These are phyloP conservation scores for Crotalus tigris DNA, from an alignment of 2,113 vertebrate genomes.

Conservation along the genomic window DNA sequence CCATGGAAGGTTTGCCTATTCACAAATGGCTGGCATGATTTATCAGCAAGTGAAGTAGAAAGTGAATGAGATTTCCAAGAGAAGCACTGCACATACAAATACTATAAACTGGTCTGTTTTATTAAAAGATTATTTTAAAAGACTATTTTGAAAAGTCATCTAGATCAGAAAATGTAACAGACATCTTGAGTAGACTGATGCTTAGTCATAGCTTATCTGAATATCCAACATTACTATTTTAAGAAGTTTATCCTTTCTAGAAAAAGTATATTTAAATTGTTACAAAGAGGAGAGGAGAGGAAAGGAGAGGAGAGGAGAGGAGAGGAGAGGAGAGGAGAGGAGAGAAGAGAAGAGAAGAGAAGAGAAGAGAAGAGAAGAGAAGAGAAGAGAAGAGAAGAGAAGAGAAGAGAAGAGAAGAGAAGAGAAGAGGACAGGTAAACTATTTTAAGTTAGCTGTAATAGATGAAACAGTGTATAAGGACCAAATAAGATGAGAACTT, in stretches of 20 bases:
- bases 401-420: not conserved
- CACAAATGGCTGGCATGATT: not conserved
- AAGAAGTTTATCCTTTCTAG: not conserved
- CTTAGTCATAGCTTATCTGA: not conserved
- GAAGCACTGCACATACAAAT: not conserved
- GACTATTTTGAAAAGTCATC: not conserved
- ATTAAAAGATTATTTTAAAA: not conserved
- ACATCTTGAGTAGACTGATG: not conserved
- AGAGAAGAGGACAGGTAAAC: not conserved
- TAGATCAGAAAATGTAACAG: not conserved
- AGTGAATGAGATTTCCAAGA: not conserved
- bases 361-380: not conserved
- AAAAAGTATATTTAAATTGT: not conserved
- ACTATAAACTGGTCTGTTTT: not conserved
- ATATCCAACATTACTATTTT: not conserved
- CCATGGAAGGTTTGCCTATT: not conserved
- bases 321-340: no score
- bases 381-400: no score
- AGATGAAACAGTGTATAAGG: not conserved
- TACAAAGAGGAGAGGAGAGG: not conserved
- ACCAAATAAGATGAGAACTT: conserved; percentile 24
- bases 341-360: no score
- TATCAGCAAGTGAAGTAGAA: not conserved
- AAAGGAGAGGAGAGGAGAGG: no score
- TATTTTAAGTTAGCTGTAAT: conserved; percentile 12